These are phyloP conservation scores for Ormia ochracea DNA, from an alignment of 2,888 invertebrate genomes.

Conservation along the genomic window DNA sequence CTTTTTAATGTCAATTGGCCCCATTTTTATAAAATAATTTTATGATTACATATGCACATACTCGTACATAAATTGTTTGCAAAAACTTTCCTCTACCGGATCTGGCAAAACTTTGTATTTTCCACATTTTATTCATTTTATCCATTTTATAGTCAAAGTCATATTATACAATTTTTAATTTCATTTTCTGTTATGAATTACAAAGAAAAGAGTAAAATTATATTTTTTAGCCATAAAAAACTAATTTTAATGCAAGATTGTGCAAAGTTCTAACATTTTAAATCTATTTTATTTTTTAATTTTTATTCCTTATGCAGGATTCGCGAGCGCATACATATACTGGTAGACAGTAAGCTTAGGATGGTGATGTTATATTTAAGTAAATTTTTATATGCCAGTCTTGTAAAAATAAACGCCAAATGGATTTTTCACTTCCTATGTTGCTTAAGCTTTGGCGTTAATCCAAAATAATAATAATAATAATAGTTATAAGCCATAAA, in stretches of 20 bases:
- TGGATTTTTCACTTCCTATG: slow-evolving; percentile 57
- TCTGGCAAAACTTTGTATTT: slow-evolving; percentile 17
- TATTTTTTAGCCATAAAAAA: slow-evolving; percentile 53
- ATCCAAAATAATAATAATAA: slow-evolving; percentile 63
- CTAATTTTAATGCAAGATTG: slow-evolving; percentile 62
- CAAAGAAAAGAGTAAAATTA: neutral
- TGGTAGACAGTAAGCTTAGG: neutral
- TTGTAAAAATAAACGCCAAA: slow-evolving; percentile 44
- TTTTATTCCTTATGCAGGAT: neutral
- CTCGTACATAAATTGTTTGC: neutral
- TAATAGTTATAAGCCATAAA: slow-evolving; percentile 64
- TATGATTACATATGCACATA: neutral
- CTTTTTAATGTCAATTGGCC: neutral
- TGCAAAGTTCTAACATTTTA: slow-evolving; percentile 58
- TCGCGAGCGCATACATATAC: neutral
- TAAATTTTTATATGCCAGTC: slow-evolving; percentile 26
- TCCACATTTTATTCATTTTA: neutral
- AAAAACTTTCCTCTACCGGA: neutral
- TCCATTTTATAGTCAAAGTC: neutral
- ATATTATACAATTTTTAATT: slow-evolving; percentile 52
- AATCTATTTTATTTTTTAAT: slow-evolving; percentile 54
- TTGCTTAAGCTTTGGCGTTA: slow-evolving; percentile 55
- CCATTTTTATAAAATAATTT: too few species aligned
- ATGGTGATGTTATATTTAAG: slow-evolving; percentile 24
- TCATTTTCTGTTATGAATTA: slow-evolving; percentile 56